Base-by-base conservation (phyloP, 1,140 invertebrate species). In the Chironomus tepperi region DNA sequence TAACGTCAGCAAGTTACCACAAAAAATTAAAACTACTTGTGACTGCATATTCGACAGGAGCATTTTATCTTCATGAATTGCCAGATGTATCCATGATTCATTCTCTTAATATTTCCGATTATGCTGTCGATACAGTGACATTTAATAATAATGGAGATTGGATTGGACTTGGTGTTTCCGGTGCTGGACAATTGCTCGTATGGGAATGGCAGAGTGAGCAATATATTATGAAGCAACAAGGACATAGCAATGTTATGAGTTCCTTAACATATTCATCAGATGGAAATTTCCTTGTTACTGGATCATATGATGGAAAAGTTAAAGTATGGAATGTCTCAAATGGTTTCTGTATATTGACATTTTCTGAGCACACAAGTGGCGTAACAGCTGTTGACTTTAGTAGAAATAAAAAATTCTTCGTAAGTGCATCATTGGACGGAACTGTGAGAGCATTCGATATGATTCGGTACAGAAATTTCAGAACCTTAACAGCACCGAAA, bases 161-260 rank as follows among this genome's bases (percentile, higher is more conserved):
- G 97, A 91, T 99, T 73, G 96, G 94, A 0, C 80, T 98, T 24
- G 96, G 92, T 0, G 96, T 93, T 80, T 85, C 89, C 0, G 88
- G 89, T 57, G 84, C 93, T 2, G 96, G 96, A 0, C 96, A 98
- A 80, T 82, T 99, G 18, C 82, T 98, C 12, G 96, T 99, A 7
- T 99, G 97, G 96, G 97, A 99, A 84, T 99, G 97, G 97, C 96
- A 98, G 83, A 98, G 95, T 87, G 95, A 99, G 85, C 95, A 94
- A n/a, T 98, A 97, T 79, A 90, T 97, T 0, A 89, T 99, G 87
- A 99, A 99, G 80, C 96, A 99, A 79, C 96, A 98, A 83, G 95
- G 95, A 0, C 97, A 99, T 79, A 90, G 90, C 73, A 91, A 92
- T 79, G 91, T 92, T 79, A 96, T 97, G 89, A 90, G 88, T 10